Evolutionary conservation across 2,113 vertebrate genomes (phyloP).

Genomic region (Picathartes gymnocephalus): DNA sequence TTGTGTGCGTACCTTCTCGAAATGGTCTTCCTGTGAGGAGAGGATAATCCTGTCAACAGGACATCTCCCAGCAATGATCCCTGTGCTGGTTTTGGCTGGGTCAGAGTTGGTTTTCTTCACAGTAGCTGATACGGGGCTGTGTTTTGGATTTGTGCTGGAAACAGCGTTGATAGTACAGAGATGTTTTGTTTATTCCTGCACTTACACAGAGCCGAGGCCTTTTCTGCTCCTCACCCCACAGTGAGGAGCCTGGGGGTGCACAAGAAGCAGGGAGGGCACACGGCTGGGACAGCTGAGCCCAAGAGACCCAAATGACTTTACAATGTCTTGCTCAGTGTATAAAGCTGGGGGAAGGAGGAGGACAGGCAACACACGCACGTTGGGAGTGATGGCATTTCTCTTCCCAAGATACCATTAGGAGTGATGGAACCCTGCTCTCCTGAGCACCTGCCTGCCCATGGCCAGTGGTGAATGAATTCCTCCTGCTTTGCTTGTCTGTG

Average conservation of each 20-base stretch:
- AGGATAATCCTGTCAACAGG: neutral
- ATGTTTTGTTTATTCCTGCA: neutral
- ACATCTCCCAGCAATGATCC: neutral
- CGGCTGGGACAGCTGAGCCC: neutral
- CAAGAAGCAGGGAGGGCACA: neutral
- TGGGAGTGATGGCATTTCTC: neutral
- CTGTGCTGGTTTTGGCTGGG: neutral
- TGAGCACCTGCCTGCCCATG: neutral
- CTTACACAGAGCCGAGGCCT: neutral
- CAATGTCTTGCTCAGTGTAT: accelerated
- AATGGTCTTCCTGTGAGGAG: neutral
- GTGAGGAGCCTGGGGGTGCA: neutral
- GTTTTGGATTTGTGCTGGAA: neutral
- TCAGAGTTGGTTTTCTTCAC: neutral
- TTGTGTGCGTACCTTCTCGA: neutral
- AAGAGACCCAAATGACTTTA: neutral
- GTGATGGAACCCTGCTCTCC: neutral
- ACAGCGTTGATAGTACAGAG: neutral
- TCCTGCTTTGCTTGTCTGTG: neutral
- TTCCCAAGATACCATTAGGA: accelerated
- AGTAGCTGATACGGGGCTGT: neutral
- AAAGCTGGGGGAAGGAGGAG: neutral
- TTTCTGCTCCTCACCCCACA: neutral
- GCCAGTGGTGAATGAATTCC: neutral
- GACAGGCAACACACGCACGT: too few species aligned